Evolutionary conservation across 2,888 invertebrate genomes (phyloP).

Genomic region (Buathra laborator): DNA sequence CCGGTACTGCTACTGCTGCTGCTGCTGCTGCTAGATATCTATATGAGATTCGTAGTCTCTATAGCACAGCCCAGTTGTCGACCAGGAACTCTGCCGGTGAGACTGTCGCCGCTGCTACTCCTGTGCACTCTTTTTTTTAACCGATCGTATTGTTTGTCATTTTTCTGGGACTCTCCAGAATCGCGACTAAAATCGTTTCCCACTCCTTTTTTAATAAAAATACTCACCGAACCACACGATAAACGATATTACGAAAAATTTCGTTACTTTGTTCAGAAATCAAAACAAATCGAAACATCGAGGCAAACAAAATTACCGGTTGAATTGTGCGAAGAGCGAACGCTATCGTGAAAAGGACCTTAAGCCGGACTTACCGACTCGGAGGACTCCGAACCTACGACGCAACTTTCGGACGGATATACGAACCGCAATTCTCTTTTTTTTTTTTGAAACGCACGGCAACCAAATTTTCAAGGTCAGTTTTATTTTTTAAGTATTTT

Average conservation of each 20-base stretch:
- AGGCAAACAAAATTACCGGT: background rate
- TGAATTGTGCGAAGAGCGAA: background rate
- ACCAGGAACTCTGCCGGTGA: conserved; percentile 76
- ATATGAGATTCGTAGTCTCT: conserved; percentile 75
- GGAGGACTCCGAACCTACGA: background rate
- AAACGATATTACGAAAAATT: background rate
- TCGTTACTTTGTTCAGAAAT: background rate
- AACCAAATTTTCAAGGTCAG: conserved; percentile 49
- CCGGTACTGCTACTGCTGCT: conserved; percentile 54
- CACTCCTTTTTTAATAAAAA: background rate
- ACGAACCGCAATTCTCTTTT: background rate
- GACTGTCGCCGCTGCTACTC: conserved; percentile 49
- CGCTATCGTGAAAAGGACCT: background rate
- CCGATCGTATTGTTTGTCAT: background rate
- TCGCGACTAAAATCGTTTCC: background rate
- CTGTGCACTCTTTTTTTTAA: conserved; percentile 14
- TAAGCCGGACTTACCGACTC: background rate
- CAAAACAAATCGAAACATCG: too few relatives aligned
- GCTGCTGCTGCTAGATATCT: conserved; percentile 72
- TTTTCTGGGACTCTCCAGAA: background rate
- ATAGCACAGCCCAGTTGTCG: conserved; percentile 77
- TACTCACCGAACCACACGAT: background rate
- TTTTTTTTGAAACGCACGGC: conserved; percentile 21
- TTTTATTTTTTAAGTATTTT: conserved; percentile 3
- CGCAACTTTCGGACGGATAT: conserved; percentile 19